Evolutionary conservation across 2,797 vertebrate species (phyloP).

Genomic region (Brotogeris chrysoptera): DNA sequence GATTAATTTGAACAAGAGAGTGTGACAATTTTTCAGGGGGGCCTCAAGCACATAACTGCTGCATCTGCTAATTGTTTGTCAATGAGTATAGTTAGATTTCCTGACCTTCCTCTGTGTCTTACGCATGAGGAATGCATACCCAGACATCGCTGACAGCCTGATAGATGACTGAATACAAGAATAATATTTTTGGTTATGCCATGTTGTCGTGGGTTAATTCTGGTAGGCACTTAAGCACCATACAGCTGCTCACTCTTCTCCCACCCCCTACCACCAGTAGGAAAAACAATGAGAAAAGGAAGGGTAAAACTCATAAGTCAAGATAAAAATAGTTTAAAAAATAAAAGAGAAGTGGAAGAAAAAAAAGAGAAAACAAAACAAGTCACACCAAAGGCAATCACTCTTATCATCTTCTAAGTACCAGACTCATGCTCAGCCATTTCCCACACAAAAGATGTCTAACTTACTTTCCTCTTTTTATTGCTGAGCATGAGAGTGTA

Average conservation of each 20-base stretch:
- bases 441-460: neutral
- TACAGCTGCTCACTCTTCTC: neutral
- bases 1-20: neutral
- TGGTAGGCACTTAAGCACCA: neutral
- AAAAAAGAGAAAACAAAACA: neutral
- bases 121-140: neutral
- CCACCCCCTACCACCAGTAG: accelerated
- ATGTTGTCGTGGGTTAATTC: neutral
- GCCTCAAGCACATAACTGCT: neutral
- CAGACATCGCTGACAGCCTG: neutral
- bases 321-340: neutral
- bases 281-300: neutral
- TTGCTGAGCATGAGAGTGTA: neutral
- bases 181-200: neutral
- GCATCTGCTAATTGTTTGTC: neutral
- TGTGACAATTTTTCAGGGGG: neutral
- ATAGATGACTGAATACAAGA: neutral
- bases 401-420: neutral
- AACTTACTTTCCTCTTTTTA: neutral
- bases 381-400: neutral
- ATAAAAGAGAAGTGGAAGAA: neutral
- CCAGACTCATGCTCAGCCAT: neutral
- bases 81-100: neutral
- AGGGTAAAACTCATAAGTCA: neutral
- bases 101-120: neutral